phyloP scores from a whole-genome alignment of 2,888 invertebrate species.

The Hyalella azteca region DNA sequence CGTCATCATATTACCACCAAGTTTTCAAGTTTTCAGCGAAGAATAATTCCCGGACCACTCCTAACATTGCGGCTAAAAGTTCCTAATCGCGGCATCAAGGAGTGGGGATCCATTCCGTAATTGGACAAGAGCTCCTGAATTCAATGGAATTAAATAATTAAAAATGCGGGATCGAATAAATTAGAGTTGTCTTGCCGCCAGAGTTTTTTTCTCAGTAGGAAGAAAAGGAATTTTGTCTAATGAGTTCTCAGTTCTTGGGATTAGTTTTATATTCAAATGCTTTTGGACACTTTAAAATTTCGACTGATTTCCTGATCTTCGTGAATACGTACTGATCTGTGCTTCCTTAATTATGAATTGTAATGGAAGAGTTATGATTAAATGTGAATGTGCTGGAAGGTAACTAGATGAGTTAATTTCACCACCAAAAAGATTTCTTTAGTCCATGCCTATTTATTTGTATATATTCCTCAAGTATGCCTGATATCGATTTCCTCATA shows the following conservation, averaged over 20 bases:
- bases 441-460: too few relatives aligned
- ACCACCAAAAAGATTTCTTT: too few relatives aligned
- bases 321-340: background rate
- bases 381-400: too few relatives aligned
- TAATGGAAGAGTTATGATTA: too few relatives aligned
- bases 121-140: conserved; percentile 28
- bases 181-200: background rate
- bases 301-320: too few relatives aligned
- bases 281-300: too few relatives aligned
- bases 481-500: too few relatives aligned
- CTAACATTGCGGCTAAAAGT: conserved; percentile 1
- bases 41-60: conserved; percentile 15
- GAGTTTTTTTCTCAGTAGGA: background rate
- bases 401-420: too few relatives aligned
- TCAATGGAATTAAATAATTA: conserved; percentile 12
- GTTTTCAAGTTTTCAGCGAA: background rate
- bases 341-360: background rate
- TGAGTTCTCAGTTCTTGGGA: background rate
- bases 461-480: too few relatives aligned
- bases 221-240: background rate
- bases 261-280: background rate
- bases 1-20: conserved; percentile 29
- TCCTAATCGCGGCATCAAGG: conserved; percentile 20
- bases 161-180: background rate
- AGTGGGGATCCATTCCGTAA: conserved; percentile 4